These are phyloP conservation scores for Callimorpha dominula DNA, from an alignment of 2,888 invertebrate genomes.

Conservation along the genomic window DNA sequence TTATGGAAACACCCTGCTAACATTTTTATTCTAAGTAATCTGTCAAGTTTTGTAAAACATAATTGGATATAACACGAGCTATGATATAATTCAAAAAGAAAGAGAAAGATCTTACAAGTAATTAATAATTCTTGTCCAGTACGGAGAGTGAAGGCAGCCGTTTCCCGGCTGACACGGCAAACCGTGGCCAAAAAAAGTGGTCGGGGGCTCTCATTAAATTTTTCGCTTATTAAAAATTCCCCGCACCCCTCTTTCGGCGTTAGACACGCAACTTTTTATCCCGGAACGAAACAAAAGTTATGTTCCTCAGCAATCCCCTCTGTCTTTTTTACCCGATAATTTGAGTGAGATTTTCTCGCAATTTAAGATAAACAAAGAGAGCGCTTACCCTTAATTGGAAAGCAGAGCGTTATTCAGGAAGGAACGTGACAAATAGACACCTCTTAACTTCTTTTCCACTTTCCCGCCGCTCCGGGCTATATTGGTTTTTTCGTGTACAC, in stretches of 20 bases:
- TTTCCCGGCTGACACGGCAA: slow-evolving; percentile 71
- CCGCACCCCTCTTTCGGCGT: slow-evolving; percentile 78
- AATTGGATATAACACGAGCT: slow-evolving; percentile 36
- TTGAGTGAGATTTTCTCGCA: slow-evolving; percentile 87
- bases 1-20: background rate
- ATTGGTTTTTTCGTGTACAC: slow-evolving; percentile 82
- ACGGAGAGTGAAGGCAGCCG: slow-evolving; percentile 62
- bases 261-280: slow-evolving; percentile 84
- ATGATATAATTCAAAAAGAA: slow-evolving; percentile 34
- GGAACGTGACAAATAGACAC: slow-evolving; percentile 87
- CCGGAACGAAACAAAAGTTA: slow-evolving; percentile 81
- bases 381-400: slow-evolving; percentile 87
- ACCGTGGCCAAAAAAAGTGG: slow-evolving; percentile 73
- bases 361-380: slow-evolving; percentile 87
- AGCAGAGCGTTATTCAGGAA: slow-evolving; percentile 86
- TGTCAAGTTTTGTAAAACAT: slow-evolving; percentile 22
- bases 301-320: slow-evolving; percentile 80
- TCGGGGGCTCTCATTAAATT: slow-evolving; percentile 82
- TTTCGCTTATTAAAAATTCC: slow-evolving; percentile 87
- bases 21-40: background rate
- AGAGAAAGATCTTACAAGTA: slow-evolving; percentile 48
- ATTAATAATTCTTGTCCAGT: slow-evolving; percentile 62
- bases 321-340: slow-evolving; percentile 85
- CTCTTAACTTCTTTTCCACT: slow-evolving; percentile 87
- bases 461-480: slow-evolving; percentile 79